Conservation (phyloP, 1,140 invertebrate species). For the Drosophila erecta region DNA sequence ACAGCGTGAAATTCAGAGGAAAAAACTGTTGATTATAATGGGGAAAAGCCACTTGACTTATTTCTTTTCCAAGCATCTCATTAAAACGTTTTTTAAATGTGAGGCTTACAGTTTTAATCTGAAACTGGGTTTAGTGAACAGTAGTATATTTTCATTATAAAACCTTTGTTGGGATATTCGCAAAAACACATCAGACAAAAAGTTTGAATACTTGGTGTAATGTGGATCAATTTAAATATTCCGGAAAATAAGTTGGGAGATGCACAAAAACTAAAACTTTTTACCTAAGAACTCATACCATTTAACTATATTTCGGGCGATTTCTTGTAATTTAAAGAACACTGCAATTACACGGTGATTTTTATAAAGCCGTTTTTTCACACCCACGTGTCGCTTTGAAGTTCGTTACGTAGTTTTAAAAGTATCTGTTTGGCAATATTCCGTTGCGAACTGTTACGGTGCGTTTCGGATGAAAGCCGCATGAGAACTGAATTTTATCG, state of each 20-base stretch:
- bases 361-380: constrained; percentile 23
- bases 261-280: neutral
- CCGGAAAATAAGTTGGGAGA: neutral
- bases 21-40: constrained; percentile 27
- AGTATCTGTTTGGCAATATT: neutral
- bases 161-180: neutral
- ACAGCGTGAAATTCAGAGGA: neutral
- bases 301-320: constrained; percentile 25
- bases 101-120: neutral
- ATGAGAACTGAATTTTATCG: constrained; percentile 52
- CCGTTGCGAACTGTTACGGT: constrained; percentile 26
- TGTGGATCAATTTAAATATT: neutral
- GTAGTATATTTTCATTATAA: too few species aligned
- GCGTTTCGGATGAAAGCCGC: constrained; percentile 60
- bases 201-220: neutral
- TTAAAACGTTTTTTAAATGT: constrained; percentile 5
- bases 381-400: constrained; percentile 30
- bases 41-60: constrained; percentile 9
- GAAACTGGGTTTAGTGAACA: neutral
- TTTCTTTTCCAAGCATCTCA: constrained; percentile 2
- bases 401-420: constrained; percentile 29
- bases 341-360: constrained; percentile 13
- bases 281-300: constrained; percentile 5
- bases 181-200: neutral
- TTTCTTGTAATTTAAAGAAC: constrained; percentile 49